These are phyloP conservation scores for Cryptocephalus moraei DNA, from an alignment of 2,888 invertebrate genomes.

Conservation along the genomic window DNA sequence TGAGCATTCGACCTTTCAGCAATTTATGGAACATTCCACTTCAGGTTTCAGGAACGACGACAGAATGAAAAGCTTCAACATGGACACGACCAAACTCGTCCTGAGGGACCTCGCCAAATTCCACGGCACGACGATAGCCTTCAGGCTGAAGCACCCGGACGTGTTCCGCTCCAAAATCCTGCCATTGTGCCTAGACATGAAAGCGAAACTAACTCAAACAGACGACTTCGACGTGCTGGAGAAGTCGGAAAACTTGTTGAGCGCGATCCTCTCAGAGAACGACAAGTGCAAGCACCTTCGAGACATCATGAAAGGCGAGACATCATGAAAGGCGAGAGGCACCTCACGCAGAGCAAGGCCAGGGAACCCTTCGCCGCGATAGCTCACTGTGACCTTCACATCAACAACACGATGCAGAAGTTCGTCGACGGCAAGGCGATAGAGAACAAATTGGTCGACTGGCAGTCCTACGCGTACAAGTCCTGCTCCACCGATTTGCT, in stretches of 20 bases:
- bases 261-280: neutral
- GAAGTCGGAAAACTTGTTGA: too few species aligned
- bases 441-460: slow-evolving; percentile 27
- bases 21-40: too few species aligned
- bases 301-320: too few species aligned
- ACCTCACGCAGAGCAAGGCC: neutral
- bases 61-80: neutral
- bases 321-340: neutral
- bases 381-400: slow-evolving; percentile 47
- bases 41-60: neutral
- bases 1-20: too few species aligned
- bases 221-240: neutral
- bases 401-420: slow-evolving; percentile 45
- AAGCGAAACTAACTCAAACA: too few species aligned
- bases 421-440: slow-evolving; percentile 18
- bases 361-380: slow-evolving; percentile 42
- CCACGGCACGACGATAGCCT: neutral
- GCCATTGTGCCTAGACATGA: neutral
- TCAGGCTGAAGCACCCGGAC: neutral
- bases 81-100: neutral
- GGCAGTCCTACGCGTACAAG: slow-evolving; percentile 42
- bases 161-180: neutral
- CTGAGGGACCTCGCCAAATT: neutral
- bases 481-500: slow-evolving; percentile 42
- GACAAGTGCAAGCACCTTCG: neutral